Percentiles rank a stretch among this genome's conserved stretches.
phyloP scores from a whole-genome alignment of 2,888 invertebrate genomes.

The Sinotaia quadrata region DNA sequence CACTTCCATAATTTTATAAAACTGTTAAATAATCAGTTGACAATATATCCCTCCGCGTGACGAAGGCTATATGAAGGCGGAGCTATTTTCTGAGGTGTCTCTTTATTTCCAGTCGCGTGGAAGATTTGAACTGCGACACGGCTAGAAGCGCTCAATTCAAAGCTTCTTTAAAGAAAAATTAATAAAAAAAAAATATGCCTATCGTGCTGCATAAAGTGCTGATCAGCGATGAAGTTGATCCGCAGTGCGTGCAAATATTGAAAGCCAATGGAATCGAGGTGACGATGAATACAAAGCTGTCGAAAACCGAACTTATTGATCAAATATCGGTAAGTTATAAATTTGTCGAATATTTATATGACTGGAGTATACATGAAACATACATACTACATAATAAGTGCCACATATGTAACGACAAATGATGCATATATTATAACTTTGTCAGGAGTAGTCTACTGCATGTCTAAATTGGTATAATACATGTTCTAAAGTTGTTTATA shows the following conservation, averaged over 20 bases:
- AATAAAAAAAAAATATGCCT: slow-evolving; percentile 56
- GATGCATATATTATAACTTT: too few relatives aligned
- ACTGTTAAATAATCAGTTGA: too few relatives aligned
- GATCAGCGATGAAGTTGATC: slow-evolving; percentile 93
- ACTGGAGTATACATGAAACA: background rate
- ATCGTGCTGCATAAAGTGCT: slow-evolving; percentile 77
- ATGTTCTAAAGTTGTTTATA: too few relatives aligned
- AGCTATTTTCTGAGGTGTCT: background rate
- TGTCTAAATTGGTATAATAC: too few relatives aligned
- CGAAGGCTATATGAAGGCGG: background rate
- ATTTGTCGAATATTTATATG: background rate
- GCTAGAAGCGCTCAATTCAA: background rate
- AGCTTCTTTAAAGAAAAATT: slow-evolving; percentile 5
- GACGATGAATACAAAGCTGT: slow-evolving; percentile 82
- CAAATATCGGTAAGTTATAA: slow-evolving; percentile 83
- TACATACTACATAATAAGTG: too few relatives aligned
- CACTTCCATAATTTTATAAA: too few relatives aligned
- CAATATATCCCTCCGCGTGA: background rate
- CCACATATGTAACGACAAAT: too few relatives aligned
- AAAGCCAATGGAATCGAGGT: slow-evolving; percentile 84
- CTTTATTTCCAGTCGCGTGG: background rate
- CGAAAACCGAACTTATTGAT: slow-evolving; percentile 79
- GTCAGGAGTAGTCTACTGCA: too few relatives aligned
- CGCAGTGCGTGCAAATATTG: slow-evolving; percentile 87
- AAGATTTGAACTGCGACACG: background rate